Evolutionary conservation across 1,140 invertebrate genomes (phyloP).

Genomic region (Procambarus clarkii): DNA sequence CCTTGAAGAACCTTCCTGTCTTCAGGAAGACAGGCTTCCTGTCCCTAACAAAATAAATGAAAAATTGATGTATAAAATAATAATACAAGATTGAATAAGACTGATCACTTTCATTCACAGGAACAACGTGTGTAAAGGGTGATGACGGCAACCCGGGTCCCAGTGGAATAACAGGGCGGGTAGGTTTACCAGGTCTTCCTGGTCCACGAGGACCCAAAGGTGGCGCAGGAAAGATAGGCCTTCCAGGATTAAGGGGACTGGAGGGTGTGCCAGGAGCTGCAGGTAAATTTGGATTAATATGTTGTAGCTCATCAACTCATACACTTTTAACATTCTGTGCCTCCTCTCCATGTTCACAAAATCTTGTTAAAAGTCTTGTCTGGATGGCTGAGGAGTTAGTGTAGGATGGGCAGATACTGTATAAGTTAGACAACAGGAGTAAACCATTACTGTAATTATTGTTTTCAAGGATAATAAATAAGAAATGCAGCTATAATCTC

Average conservation of each 20-base stretch:
- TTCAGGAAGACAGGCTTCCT: too few relatives aligned
- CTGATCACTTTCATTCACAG: constrained; percentile 1
- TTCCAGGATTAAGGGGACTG: constrained; percentile 40
- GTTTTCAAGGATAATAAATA: too few relatives aligned
- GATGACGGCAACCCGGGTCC: constrained; percentile 7
- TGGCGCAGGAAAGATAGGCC: constrained; percentile 7
- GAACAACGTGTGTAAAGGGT: constrained; percentile 28
- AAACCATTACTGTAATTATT: too few relatives aligned
- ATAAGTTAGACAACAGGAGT: too few relatives aligned
- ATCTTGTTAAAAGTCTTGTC: too few relatives aligned
- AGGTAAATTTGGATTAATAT: constrained; percentile 13
- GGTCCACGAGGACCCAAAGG: constrained; percentile 56
- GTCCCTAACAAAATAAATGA: too few relatives aligned
- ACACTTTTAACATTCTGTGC: too few relatives aligned
- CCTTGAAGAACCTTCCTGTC: too few relatives aligned
- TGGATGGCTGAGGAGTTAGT: too few relatives aligned
- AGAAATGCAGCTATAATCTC: too few relatives aligned
- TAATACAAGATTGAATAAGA: neutral
- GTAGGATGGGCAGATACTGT: too few relatives aligned
- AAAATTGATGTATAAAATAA: neutral
- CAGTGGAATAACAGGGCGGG: neutral
- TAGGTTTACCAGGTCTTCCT: constrained; percentile 22
- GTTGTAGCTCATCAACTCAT: neutral
- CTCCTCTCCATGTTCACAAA: too few relatives aligned
- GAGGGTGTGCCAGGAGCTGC: constrained; percentile 28